Conservation (phyloP, 1,140 invertebrate species). For the Bicyclus anynana region DNA sequence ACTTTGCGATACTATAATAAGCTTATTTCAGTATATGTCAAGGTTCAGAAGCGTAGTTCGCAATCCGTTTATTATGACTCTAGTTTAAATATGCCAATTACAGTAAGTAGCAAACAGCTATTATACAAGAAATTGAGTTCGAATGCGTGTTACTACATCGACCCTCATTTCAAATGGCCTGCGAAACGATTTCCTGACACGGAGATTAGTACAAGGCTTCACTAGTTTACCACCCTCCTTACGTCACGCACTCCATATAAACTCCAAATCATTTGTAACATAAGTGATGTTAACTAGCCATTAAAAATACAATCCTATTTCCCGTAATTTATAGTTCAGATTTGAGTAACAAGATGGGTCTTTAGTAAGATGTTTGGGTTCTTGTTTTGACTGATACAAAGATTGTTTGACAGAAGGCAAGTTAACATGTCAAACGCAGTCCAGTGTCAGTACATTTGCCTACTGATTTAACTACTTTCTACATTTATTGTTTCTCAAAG, state of each 20-base stretch:
- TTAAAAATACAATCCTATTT: slow-evolving; percentile 43
- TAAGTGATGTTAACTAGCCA: slow-evolving; percentile 39
- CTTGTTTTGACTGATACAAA: slow-evolving; percentile 32
- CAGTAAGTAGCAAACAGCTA: slow-evolving; percentile 51
- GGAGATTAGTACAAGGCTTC: slow-evolving; percentile 77
- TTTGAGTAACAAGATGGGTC: slow-evolving; percentile 23
- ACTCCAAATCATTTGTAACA: slow-evolving; percentile 42
- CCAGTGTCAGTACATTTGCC: slow-evolving; percentile 40
- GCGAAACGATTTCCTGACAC: slow-evolving; percentile 76
- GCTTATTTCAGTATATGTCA: not conserved
- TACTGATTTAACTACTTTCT: no score
- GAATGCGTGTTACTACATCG: slow-evolving; percentile 65
- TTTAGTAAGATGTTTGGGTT: slow-evolving; percentile 30
- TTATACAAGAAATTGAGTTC: slow-evolving; percentile 67
- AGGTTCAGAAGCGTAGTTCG: not conserved
- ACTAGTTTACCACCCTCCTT: slow-evolving; percentile 71
- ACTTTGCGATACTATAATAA: no score
- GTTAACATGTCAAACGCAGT: slow-evolving; percentile 73
- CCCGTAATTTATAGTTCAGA: slow-evolving; percentile 39
- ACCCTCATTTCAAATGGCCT: slow-evolving; percentile 72
- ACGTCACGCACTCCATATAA: slow-evolving; percentile 71
- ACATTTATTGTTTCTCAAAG: no score
- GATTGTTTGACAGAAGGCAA: slow-evolving; percentile 73
- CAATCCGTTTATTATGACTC: not conserved
- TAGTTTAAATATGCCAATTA: slow-evolving; percentile 27